phyloP scores from a whole-genome alignment of 2,888 invertebrate genomes.

The Megastigmus dorsalis region DNA sequence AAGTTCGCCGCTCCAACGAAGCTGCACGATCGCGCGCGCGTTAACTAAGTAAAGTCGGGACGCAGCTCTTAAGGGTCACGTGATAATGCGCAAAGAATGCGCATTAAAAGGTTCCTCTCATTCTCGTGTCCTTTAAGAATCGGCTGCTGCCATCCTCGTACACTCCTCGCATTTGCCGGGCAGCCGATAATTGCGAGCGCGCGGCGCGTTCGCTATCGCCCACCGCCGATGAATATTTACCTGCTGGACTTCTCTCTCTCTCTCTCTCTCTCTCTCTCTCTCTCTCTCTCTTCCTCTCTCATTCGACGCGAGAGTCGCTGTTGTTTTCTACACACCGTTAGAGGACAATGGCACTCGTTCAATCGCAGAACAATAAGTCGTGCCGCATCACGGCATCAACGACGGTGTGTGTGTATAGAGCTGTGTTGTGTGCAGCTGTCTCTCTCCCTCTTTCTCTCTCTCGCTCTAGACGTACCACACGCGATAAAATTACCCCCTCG shows the following conservation, averaged over 20 bases:
- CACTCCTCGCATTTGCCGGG: slow-evolving; percentile 8
- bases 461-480: neutral
- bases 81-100: no score
- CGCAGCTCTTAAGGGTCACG: no score
- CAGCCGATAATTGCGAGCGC: slow-evolving; percentile 43
- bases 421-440: no score
- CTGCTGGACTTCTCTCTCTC: neutral
- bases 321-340: slow-evolving; percentile 45
- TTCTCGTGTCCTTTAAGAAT: no score
- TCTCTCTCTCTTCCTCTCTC: neutral
- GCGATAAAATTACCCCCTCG: slow-evolving; percentile 36
- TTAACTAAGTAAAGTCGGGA: no score
- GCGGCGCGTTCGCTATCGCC: slow-evolving; percentile 14
- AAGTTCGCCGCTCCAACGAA: no score
- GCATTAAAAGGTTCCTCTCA: no score
- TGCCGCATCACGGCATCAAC: slow-evolving; percentile 43
- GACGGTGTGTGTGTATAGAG: slow-evolving; percentile 10
- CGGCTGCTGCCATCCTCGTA: slow-evolving; percentile 38
- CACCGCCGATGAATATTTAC: slow-evolving; percentile 47
- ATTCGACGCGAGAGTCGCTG: neutral
- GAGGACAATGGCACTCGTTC: slow-evolving; percentile 51
- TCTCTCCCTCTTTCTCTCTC: no score
- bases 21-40: no score
- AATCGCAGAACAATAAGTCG: slow-evolving; percentile 51
- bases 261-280: neutral